Base-by-base conservation (phyloP, 2,888 invertebrate species). In the Hyppa rectilinea region DNA sequence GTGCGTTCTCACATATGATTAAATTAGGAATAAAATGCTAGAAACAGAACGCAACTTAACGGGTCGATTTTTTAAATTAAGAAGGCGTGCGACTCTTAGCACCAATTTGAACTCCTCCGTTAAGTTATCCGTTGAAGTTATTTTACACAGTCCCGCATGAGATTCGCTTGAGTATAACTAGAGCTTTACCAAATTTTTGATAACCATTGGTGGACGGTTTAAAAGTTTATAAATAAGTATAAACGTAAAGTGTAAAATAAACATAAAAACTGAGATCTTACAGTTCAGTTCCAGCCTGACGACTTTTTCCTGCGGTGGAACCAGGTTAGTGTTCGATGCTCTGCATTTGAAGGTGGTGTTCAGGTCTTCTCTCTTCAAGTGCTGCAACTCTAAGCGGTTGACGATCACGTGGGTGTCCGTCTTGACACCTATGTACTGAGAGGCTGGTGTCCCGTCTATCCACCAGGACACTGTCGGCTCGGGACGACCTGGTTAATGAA, bases 311-410 rank as follows among this genome's bases (percentile, higher is more conserved):
- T 97, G 97, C 0, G 98, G 98, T 84, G 97, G 97, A 85, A 98
- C 98, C 71, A 98, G 96, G 89, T 98, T 97, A n/a, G 98, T 98
- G 90, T 98, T 98, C 71, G 97, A 97, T 31, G 98, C 98, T 93
- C 98, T 97, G 91, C 98, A 98, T 92, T 97, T 98, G 95, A 97
- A 98, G 26, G 98, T 98, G 50, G 98, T 98, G 91, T 98, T 98
- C 68, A 98, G 96, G 88, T 98, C 97, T 86, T 97, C 97, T 84
- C 98, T 96, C 82, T 97, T 97, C 82, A 98, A 95, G 80, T 97
- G 96, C 61, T 97, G 97, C 73, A 98, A 96, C 90, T 97, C 97
- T 86, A 98, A 93, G 58, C 97, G 96, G 94, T 98, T 98, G 80
- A 98, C 97, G 63, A 98, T 97, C 40, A 98, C 97, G 89, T 97